These are phyloP conservation scores for Drosophila jambulina DNA, from an alignment of 1,140 invertebrate species.

Conservation along the genomic window DNA sequence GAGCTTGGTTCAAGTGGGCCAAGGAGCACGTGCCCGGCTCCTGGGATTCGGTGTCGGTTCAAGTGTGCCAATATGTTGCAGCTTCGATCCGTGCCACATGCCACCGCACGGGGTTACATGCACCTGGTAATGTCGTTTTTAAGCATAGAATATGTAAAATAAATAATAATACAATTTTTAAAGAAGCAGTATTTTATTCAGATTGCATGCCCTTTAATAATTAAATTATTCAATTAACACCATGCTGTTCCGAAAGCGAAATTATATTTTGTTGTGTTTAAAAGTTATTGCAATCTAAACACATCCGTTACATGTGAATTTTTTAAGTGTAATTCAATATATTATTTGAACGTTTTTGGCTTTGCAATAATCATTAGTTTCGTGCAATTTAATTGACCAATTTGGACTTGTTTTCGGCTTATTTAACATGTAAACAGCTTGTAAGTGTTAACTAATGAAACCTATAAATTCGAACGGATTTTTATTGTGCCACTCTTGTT, in stretches of 20 bases:
- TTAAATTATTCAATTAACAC: not conserved
- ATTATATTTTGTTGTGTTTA: not conserved
- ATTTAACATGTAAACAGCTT: not conserved
- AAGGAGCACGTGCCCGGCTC: slow-evolving; percentile 63
- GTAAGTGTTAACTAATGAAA: not conserved
- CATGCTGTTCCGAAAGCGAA: not conserved
- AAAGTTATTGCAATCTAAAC: not conserved
- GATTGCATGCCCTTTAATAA: not conserved
- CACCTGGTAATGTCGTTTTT: not conserved
- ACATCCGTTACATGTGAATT: not conserved
- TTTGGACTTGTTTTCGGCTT: not conserved
- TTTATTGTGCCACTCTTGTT: not conserved
- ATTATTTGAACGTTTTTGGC: no score
- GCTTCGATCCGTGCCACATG: slow-evolving; percentile 68
- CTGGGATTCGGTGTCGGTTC: slow-evolving; percentile 43
- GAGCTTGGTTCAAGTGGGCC: slow-evolving; percentile 67
- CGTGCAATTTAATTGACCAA: not conserved
- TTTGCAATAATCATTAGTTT: not conserved
- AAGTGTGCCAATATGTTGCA: slow-evolving; percentile 77
- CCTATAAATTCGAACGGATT: not conserved
- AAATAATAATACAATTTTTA: no score
- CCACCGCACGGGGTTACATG: slow-evolving; percentile 15
- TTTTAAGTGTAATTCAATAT: not conserved
- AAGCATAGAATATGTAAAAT: no score
- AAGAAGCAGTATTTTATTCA: no score